Conservation (phyloP, 2,113 vertebrate genomes). For the Bos indicus region DNA sequence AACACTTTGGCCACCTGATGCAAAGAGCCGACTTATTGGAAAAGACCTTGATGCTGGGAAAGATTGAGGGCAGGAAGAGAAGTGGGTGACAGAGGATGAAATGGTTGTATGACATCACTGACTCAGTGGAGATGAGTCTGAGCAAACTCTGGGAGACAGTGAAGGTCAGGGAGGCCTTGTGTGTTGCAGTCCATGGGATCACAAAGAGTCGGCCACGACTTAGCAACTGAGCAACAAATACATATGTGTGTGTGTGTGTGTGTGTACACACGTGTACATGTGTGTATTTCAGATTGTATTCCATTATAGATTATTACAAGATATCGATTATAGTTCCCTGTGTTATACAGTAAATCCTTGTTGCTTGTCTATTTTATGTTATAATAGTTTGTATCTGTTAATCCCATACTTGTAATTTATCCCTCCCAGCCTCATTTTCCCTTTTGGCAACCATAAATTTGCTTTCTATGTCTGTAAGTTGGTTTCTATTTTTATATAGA, state of each 20-base stretch:
- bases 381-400: not conserved
- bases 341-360: not conserved
- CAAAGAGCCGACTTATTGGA: not conserved
- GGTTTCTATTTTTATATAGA: not conserved
- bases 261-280: accelerated
- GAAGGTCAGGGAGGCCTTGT: not conserved
- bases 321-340: not conserved
- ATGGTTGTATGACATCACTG: not conserved
- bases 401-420: not conserved
- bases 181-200: not conserved
- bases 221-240: not conserved
- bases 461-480: not conserved
- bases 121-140: not conserved
- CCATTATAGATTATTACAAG: not conserved
- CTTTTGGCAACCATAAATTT: not conserved
- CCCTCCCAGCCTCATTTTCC: not conserved
- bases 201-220: not conserved
- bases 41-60: not conserved
- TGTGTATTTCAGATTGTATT: not conserved
- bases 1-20: not conserved
- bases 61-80: not conserved
- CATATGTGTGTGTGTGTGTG: not conserved
- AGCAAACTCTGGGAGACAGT: not conserved
- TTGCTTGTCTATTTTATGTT: not conserved
- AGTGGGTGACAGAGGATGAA: not conserved